Conservation (phyloP, 2,888 invertebrate species). For the Micropterix aruncella region DNA sequence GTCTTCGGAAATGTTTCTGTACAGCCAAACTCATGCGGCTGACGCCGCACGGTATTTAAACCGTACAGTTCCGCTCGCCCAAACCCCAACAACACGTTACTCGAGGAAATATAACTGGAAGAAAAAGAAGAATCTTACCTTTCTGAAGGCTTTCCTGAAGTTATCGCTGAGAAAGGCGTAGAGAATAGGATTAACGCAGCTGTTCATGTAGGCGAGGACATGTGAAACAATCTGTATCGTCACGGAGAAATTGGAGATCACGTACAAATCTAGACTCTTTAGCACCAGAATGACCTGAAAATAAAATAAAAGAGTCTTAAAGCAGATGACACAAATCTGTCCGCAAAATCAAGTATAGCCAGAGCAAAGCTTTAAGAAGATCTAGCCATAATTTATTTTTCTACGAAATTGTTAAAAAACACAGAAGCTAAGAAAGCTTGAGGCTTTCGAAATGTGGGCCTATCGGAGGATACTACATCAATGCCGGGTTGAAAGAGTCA, state of each 20-base stretch:
- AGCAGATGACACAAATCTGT: constrained; percentile 11
- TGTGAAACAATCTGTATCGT: constrained; percentile 66
- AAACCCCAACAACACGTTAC: too few species aligned
- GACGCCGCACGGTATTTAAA: too few species aligned
- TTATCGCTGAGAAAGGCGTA: constrained; percentile 92
- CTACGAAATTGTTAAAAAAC: not conserved
- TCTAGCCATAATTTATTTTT: too few species aligned
- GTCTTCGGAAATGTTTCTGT: too few species aligned
- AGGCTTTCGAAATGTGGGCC: too few species aligned
- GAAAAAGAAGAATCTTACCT: too few species aligned
- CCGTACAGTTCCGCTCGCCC: too few species aligned
- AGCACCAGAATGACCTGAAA: constrained; percentile 63
- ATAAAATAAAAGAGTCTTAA: not conserved
- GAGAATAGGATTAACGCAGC: constrained; percentile 87
- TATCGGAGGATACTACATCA: too few species aligned
- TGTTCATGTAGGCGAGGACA: constrained; percentile 83
- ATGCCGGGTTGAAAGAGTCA: too few species aligned
- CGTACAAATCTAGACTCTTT: constrained; percentile 59
- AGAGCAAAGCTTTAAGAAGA: not conserved
- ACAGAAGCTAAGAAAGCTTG: not conserved
- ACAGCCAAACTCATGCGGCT: too few species aligned
- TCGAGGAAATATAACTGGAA: too few species aligned
- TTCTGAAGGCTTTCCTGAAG: constrained; percentile 77
- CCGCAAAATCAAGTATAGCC: constrained; percentile 1
- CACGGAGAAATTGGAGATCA: constrained; percentile 52